These are phyloP conservation scores for Agrochola macilenta DNA, from an alignment of 2,888 invertebrate genomes.

Conservation along the genomic window DNA sequence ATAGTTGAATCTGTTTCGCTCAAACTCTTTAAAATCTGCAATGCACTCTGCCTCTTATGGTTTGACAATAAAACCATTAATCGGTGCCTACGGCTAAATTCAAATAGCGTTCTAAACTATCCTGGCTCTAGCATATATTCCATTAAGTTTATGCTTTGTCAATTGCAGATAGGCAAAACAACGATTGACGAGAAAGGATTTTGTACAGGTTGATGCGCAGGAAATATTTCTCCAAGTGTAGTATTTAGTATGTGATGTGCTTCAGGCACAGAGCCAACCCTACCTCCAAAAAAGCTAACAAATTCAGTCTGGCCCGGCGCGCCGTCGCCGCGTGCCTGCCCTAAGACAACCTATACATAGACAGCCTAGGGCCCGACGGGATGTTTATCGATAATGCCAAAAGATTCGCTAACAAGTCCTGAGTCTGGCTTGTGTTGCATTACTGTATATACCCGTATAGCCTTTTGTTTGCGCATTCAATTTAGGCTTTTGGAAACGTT, in stretches of 20 bases:
- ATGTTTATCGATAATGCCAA: slow-evolving; percentile 77
- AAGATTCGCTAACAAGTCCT: slow-evolving; percentile 72
- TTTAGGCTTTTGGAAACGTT: slow-evolving; percentile 39
- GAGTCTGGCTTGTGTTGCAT: slow-evolving; percentile 67
- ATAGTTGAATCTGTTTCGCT: slow-evolving; percentile 8
- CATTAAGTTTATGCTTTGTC: slow-evolving; percentile 2
- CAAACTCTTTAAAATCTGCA: neutral
- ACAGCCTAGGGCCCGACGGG: slow-evolving; percentile 82
- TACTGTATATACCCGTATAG: slow-evolving; percentile 46
- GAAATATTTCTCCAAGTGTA: slow-evolving; percentile 1
- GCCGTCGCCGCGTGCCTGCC: slow-evolving; percentile 85
- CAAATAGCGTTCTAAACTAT: neutral
- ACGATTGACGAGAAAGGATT: neutral
- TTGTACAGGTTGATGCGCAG: neutral
- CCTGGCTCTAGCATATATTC: neutral
- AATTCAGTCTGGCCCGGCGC: slow-evolving; percentile 77
- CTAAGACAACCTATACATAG: slow-evolving; percentile 88
- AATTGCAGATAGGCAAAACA: neutral
- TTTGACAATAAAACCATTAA: slow-evolving; percentile 1
- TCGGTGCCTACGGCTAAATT: neutral
- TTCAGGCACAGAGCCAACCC: slow-evolving; percentile 73
- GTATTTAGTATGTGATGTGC: neutral
- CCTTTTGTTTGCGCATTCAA: slow-evolving; percentile 53
- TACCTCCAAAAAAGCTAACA: slow-evolving; percentile 81
- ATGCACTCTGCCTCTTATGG: neutral